A percentile compares a stretch with the other conserved stretches of the same genome.
phyloP scores from a whole-genome alignment of 1,140 invertebrate genomes.

The Eurosta solidaginis region DNA sequence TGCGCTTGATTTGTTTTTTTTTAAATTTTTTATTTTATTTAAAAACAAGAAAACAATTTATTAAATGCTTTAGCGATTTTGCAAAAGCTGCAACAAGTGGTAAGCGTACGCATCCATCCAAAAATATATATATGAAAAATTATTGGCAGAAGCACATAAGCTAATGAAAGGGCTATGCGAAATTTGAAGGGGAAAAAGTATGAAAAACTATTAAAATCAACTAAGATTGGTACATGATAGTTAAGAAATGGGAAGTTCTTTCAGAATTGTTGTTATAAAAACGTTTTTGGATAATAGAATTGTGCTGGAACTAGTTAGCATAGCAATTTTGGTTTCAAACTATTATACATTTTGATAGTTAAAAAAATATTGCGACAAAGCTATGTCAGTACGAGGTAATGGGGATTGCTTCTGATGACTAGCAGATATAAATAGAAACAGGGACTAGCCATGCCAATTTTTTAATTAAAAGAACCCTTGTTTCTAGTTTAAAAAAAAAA shows the following conservation, averaged over 20 bases:
- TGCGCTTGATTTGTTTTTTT: background rate
- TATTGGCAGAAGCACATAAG: conserved; percentile 1
- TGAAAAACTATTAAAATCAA: background rate
- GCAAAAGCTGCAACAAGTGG: conserved; percentile 22
- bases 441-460: no score
- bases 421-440: no score
- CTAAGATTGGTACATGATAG: background rate
- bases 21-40: background rate
- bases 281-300: background rate
- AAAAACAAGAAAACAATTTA: conserved; percentile 36
- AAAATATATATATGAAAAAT: no score
- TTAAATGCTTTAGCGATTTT: conserved; percentile 40
- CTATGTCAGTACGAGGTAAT: no score
- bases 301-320: background rate
- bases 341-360: no score
- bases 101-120: conserved; percentile 11
- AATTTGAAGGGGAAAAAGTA: background rate
- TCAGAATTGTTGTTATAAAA: background rate
- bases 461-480: no score
- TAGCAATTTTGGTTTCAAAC: no score
- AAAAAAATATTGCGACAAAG: no score
- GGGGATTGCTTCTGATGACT: no score
- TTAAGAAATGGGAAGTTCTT: background rate
- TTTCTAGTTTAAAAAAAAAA: no score
- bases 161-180: background rate